Base-by-base conservation (phyloP, 1,140 invertebrate genomes). In the Drosophila novamexicana region DNA sequence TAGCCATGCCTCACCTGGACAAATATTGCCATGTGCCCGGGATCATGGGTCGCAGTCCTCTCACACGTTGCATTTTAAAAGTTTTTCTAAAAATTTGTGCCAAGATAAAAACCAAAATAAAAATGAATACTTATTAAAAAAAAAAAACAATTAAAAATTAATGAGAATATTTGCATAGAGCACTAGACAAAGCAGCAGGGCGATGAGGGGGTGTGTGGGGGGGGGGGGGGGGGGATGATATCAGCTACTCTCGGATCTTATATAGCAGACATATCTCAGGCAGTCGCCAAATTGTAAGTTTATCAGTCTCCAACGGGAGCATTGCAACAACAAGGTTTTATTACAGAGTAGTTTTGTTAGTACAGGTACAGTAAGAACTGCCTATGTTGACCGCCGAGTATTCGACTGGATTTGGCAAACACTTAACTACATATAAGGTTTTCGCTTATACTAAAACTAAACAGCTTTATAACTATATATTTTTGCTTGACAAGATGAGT, bases 161-260 rank as follows among this genome's bases (percentile, higher is more conserved):
- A 29, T 63, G 57, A 69, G 62, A 37, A 37, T 61, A 53, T 62
- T 69, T 62, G 66, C 58, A 62, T 34, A 45, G 47, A 69, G 9
- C 29, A 53, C 39, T 69, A 52, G 37, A 53, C 37, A 36, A 37
- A 62, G 22, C 22, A 29, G 22, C 22, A 5, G 0, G 22, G 22
- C 0, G 4, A 22, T 2, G 22, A 0, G 22, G 22, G 4, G 22
- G 22, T n/a, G n/a, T n/a, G n/a, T n/a, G n/a, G 4, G 3, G 22
- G 22, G 0, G 22, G 22, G 4, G 4, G 22, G 22, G 22, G 4
- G 22, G 22, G 22, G 0, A 5, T 45, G 42, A 22, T 22, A 3
- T 0, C 22, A 22, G 2, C 22, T 22, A 22, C 22, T 22, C 22
- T 1, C 22, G 2, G 22, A 44, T 47, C 9, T 50, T 14, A 39